These are phyloP conservation scores for Drosophila orena DNA, from an alignment of 1,140 invertebrate species.

Conservation along the genomic window DNA sequence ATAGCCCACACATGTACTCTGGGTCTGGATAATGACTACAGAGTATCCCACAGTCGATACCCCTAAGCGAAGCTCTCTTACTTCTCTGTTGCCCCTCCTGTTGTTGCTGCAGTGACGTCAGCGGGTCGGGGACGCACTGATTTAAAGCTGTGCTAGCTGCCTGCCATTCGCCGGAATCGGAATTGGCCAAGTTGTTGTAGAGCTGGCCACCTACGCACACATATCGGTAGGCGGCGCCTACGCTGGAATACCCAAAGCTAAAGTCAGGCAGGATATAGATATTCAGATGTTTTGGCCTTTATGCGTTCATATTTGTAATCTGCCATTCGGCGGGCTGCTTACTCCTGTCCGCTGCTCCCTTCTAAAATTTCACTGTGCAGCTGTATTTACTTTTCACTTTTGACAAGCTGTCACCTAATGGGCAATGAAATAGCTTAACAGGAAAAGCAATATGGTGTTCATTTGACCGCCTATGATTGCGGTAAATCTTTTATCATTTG, in stretches of 20 bases:
- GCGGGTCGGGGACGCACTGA: slow-evolving; percentile 53
- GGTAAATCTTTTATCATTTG: neutral
- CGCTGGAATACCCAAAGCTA: slow-evolving; percentile 10
- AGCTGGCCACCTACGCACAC: slow-evolving; percentile 60
- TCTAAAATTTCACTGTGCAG: slow-evolving; percentile 34
- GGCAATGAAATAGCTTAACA: slow-evolving; percentile 46
- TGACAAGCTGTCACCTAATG: slow-evolving; percentile 36
- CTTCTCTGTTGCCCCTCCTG: slow-evolving; percentile 1
- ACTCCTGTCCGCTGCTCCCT: neutral
- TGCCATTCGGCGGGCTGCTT: neutral
- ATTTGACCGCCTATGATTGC: neutral
- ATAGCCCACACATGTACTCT: too few species aligned
- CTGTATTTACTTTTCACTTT: slow-evolving; percentile 61
- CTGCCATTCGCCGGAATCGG: slow-evolving; percentile 71
- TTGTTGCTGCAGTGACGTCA: slow-evolving; percentile 57
- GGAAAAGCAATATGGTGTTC: slow-evolving; percentile 52
- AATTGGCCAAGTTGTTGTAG: slow-evolving; percentile 47
- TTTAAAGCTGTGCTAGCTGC: slow-evolving; percentile 60
- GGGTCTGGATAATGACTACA: neutral
- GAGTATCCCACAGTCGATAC: neutral
- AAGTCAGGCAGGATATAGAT: slow-evolving; percentile 13
- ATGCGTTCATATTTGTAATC: slow-evolving; percentile 9
- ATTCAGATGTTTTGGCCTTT: slow-evolving; percentile 13
- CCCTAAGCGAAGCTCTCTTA: neutral
- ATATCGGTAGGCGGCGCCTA: slow-evolving; percentile 66